Base-by-base conservation (phyloP, 2,797 vertebrate species). In the Acropternis orthonyx region DNA sequence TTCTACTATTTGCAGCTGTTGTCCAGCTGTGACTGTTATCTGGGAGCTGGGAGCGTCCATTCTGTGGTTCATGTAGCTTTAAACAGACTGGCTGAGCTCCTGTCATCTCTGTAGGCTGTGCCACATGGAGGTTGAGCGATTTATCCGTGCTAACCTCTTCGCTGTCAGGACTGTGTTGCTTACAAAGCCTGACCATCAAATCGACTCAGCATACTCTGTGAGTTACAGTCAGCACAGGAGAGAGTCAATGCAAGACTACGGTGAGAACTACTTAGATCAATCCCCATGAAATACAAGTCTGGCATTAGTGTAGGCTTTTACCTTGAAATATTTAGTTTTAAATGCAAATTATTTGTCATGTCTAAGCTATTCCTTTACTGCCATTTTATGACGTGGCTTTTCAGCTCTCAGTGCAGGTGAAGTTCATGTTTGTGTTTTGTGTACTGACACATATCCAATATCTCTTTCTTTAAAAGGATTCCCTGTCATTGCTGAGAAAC, bases 161-260 rank as follows among this genome's bases (percentile, higher is more conserved):
- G 28, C 30, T 65, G 44, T 85, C 27, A 14, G 22, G 32, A 52
- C 68, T 36, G 10, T 62, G 32, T 68, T 71, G 49, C 62, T 92
- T 34, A 20, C 62, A 75, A 77, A 92, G 28, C 43, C 77, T 75
- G 78, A 94, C 30, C 56, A 54, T 49, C 75, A 89, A 30, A 61
- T 37, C 0, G 0, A 23, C 27, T 36, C 5, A 0, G 5, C 28
- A 28, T 27, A 37, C 30, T 43, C 61, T 61, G 32, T 54, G 69
- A 89, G 55, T 69, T 89, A 37, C 23, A 27, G 54, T 46, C 66
- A 88, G 28, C 24, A 55, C 55, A 37, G 24, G 2, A 58, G 24
- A 79, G 23, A 61, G 24, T 92, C 85, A 43, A 67, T 80, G 65
- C 52, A 72, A 77, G 75, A 32, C 51, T 69, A 20, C 8, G 16